These are phyloP conservation scores for Xestia sexstrigata DNA, from an alignment of 2,888 invertebrate genomes.

Conservation along the genomic window DNA sequence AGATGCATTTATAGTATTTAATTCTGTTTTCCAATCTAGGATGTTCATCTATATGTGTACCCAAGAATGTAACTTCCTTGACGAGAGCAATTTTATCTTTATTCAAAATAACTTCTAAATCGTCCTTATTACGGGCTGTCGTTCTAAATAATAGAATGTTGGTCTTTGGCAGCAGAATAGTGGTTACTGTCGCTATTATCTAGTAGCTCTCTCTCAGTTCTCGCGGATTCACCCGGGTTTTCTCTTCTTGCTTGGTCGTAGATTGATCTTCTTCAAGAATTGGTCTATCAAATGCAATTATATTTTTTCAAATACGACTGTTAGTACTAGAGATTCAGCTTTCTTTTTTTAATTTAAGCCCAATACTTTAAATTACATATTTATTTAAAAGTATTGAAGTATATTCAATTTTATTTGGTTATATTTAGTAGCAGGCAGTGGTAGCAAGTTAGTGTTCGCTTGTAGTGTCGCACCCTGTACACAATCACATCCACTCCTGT, in stretches of 20 bases:
- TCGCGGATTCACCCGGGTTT: neutral
- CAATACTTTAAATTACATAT: neutral
- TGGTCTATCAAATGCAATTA: neutral
- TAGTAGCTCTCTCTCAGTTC: neutral
- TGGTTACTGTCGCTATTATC: neutral
- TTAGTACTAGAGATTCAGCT: neutral
- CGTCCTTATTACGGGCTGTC: too few species aligned
- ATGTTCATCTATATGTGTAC: too few species aligned
- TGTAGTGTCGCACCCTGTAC: conserved; percentile 44
- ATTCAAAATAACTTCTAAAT: too few species aligned
- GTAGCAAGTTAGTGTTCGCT: conserved; percentile 33
- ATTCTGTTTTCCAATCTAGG: too few species aligned
- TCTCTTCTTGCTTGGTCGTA: neutral
- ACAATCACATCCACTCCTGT: conserved; percentile 70
- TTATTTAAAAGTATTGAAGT: neutral
- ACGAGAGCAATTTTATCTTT: too few species aligned
- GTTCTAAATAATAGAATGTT: too few species aligned
- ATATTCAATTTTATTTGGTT: neutral
- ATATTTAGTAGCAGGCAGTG: conserved; percentile 7
- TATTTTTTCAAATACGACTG: neutral
- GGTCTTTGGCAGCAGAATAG: neutral
- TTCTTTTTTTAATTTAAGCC: neutral
- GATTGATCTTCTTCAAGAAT: neutral
- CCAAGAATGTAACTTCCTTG: too few species aligned
- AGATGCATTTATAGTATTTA: too few species aligned